These are phyloP conservation scores for Smutsia gigantea DNA, from an alignment of 2,797 vertebrate genomes.

Conservation along the genomic window DNA sequence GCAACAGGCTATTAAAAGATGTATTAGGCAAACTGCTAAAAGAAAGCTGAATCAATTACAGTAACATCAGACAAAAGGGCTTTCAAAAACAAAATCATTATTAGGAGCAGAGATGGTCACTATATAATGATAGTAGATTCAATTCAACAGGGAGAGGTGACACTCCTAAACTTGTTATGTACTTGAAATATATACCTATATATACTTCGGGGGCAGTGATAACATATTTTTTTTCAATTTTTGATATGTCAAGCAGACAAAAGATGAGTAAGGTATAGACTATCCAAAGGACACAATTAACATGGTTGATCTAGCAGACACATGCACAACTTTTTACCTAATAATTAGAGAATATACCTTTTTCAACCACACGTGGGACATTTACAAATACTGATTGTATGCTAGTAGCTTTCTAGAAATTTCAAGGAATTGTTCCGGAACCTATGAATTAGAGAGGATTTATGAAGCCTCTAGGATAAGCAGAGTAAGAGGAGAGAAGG, in stretches of 20 bases:
- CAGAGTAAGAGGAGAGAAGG: background rate
- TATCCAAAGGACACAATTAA: background rate
- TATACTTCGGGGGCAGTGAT: background rate
- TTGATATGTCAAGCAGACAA: background rate
- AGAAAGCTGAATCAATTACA: background rate
- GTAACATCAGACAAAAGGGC: background rate
- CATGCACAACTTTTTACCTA: background rate
- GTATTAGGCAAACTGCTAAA: background rate
- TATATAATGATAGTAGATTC: background rate
- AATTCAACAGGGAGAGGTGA: background rate
- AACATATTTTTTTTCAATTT: background rate
- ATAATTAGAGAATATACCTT: background rate
- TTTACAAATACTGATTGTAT: background rate
- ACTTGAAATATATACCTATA: background rate
- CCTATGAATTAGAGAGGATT: background rate
- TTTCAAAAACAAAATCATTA: slow-evolving; percentile 24
- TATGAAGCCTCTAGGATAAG: background rate
- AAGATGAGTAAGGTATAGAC: background rate
- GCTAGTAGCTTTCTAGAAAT: background rate
- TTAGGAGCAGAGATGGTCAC: background rate
- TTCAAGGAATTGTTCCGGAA: background rate
- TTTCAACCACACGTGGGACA: background rate
- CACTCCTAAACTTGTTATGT: background rate
- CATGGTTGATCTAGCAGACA: background rate
- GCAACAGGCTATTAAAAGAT: background rate